Conservation (phyloP, 2,888 invertebrate genomes). For the Ernsta delagoae region DNA sequence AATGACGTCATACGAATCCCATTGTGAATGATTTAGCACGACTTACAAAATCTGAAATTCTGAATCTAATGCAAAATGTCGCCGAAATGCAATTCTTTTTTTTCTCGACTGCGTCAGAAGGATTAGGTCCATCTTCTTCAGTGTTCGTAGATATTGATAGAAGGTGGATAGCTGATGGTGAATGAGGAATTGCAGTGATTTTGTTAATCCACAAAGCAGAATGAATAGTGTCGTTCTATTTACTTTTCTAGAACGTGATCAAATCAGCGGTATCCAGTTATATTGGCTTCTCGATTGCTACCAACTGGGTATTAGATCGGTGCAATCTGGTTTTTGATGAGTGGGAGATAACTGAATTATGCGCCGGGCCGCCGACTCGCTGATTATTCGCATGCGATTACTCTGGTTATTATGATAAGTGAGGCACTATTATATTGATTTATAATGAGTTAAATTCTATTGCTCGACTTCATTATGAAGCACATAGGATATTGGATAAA, state of each 20-base stretch:
- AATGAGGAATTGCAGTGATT: too few species aligned
- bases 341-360: constrained; percentile 13
- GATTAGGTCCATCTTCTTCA: too few species aligned
- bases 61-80: too few species aligned
- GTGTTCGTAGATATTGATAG: too few species aligned
- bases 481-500: background rate
- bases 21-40: too few species aligned
- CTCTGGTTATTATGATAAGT: constrained; percentile 28
- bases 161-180: too few species aligned
- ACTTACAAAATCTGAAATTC: too few species aligned
- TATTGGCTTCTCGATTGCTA: background rate
- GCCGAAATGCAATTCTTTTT: too few species aligned
- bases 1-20: too few species aligned
- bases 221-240: too few species aligned
- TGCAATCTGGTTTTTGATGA: constrained; percentile 3
- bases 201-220: too few species aligned
- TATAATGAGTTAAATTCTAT: constrained; percentile 13
- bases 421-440: constrained; percentile 12
- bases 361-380: constrained; percentile 3
- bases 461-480: background rate
- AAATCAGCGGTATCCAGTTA: background rate
- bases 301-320: background rate
- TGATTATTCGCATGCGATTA: constrained; percentile 10
- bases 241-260: background rate
- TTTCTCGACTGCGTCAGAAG: too few species aligned